phyloP scores from a whole-genome alignment of 2,797 vertebrate genomes.

The Ciconia nigra region DNA sequence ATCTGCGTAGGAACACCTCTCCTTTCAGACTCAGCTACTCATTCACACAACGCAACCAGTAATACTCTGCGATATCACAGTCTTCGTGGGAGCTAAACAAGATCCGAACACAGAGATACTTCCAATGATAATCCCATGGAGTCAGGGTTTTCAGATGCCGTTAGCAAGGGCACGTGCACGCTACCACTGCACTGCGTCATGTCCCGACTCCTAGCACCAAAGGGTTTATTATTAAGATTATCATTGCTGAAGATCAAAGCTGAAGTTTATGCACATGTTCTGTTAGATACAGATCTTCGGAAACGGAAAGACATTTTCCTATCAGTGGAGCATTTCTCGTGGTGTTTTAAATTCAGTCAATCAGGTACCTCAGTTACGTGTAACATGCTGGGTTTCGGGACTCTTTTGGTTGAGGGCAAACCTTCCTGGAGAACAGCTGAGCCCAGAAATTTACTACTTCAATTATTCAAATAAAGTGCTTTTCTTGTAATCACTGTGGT shows the following conservation, averaged over 20 bases:
- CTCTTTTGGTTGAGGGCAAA: conserved; percentile 28
- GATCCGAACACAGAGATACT: conserved; percentile 10
- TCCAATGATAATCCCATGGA: conserved; percentile 51
- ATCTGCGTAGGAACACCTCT: conserved; percentile 47
- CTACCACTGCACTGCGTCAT: background rate
- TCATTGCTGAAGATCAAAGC: conserved; percentile 70
- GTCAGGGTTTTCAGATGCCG: background rate
- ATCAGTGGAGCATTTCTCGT: background rate
- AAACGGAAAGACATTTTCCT: conserved; percentile 33
- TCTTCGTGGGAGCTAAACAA: conserved; percentile 62
- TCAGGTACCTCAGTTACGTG: conserved; percentile 54
- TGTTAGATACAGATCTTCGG: conserved; percentile 53
- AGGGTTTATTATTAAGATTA: conserved; percentile 77
- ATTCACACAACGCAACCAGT: background rate
- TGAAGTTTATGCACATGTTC: conserved; percentile 66
- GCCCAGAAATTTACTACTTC: conserved; percentile 23
- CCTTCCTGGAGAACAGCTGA: conserved; percentile 1
- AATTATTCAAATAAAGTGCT: conserved; percentile 53
- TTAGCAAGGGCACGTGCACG: background rate
- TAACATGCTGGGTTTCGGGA: background rate
- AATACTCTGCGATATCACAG: conserved; percentile 32
- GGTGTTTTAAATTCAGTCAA: conserved; percentile 55
- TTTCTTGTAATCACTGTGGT: conserved; percentile 41
- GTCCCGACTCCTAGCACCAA: conserved; percentile 78
- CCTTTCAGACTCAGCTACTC: conserved; percentile 56